phyloP scores from a whole-genome alignment of 2,888 invertebrate genomes.

The Myathropa florea region DNA sequence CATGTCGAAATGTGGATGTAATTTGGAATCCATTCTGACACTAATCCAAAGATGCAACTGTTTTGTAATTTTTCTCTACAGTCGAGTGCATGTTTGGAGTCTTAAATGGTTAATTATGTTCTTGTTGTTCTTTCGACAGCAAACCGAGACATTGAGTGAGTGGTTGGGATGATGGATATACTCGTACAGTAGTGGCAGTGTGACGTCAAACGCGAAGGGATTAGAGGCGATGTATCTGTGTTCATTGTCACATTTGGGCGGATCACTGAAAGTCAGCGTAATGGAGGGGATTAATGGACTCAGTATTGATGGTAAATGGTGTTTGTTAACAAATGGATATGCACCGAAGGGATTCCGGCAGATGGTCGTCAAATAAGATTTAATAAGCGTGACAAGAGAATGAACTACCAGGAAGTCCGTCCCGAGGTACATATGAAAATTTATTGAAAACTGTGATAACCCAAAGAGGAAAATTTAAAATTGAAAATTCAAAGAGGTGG shows the following conservation, averaged over 20 bases:
- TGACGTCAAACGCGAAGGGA: constrained; percentile 47
- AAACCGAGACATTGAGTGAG: constrained; percentile 17
- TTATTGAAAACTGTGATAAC: too few relatives aligned
- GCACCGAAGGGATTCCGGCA: constrained; percentile 19
- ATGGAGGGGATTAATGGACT: constrained; percentile 45
- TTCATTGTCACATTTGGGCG: constrained; percentile 50
- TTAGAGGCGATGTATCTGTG: constrained; percentile 52
- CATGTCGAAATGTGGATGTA: constrained; percentile 54
- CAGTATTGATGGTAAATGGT: constrained; percentile 30
- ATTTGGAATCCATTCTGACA: constrained; percentile 57
- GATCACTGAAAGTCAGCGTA: constrained; percentile 35
- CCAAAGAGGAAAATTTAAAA: too few relatives aligned
- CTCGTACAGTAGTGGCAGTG: neutral
- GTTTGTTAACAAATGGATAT: constrained; percentile 50
- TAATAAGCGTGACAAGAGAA: neutral
- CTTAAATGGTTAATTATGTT: constrained; percentile 71
- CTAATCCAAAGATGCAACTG: constrained; percentile 68
- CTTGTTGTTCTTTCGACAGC: constrained; percentile 40
- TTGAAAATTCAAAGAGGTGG: too few relatives aligned
- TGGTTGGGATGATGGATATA: constrained; percentile 54
- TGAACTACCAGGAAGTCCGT: too few relatives aligned
- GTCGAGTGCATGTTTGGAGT: constrained; percentile 54
- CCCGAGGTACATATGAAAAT: too few relatives aligned
- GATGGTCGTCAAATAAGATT: constrained; percentile 20
- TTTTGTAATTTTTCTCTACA: constrained; percentile 65